Conservation (phyloP, 53 echinoderm and acorn worm species). For the Holothuria scabra region DNA sequence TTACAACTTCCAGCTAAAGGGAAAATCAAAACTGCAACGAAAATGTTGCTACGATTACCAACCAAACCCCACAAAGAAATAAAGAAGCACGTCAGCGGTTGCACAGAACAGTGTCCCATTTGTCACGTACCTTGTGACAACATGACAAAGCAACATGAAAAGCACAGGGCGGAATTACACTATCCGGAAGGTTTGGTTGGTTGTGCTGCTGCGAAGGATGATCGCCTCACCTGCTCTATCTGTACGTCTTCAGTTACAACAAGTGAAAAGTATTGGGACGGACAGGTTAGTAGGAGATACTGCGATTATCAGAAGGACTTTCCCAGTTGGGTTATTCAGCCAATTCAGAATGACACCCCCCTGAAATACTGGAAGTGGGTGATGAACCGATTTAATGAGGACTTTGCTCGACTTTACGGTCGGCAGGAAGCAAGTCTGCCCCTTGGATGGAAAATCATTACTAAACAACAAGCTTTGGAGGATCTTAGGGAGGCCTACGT, state of each 20-base stretch:
- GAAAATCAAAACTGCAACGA: not conserved
- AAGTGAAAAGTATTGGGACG: conserved; percentile 17
- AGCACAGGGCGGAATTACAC: conserved; percentile 32
- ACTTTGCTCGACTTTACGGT: conserved; percentile 36
- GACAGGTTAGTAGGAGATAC: not conserved
- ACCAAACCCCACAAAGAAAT: conserved; percentile 33
- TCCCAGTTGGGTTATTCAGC: conserved; percentile 38
- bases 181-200: conserved; percentile 33
- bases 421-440: conserved; percentile 14
- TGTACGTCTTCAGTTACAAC: conserved; percentile 39
- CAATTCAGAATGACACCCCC: conserved; percentile 15
- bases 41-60: conserved; percentile 2
- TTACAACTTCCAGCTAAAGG: not conserved
- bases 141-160: conserved; percentile 17
- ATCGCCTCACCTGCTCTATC: not conserved
- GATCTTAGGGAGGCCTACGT: conserved; percentile 26
- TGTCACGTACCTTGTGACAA: conserved; percentile 43
- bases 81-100: conserved; percentile 12
- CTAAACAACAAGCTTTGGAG: conserved; percentile 17
- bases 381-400: conserved; percentile 23
- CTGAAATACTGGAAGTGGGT: conserved; percentile 47
- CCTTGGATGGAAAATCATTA: conserved; percentile 9
- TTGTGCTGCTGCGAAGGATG: not conserved
- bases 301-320: conserved; percentile 19
- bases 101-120: conserved; percentile 37